A percentile compares a stretch with the other conserved stretches of the same genome.
Evolutionary conservation across 2,797 vertebrate species (phyloP).

Genomic region (Anas georgica): DNA sequence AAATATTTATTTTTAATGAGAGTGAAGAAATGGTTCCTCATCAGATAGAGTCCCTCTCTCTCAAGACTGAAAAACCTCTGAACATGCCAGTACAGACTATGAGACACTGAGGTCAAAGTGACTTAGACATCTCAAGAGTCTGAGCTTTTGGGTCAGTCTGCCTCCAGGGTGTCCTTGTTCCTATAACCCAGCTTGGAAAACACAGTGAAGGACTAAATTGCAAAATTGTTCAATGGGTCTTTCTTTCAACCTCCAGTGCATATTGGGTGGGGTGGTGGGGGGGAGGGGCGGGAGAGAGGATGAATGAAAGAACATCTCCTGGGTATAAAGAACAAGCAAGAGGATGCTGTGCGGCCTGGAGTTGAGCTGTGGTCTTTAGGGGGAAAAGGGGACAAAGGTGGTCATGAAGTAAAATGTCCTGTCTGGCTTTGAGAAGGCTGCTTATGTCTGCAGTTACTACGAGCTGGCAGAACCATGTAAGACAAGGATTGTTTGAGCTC

Average conservation of each 20-base stretch:
- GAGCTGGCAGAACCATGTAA: neutral
- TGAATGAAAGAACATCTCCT: neutral
- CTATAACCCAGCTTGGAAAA: neutral
- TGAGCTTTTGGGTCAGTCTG: neutral
- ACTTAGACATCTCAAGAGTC: neutral
- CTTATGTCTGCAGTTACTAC: neutral
- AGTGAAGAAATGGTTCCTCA: neutral
- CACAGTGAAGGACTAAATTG: neutral
- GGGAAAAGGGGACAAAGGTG: neutral
- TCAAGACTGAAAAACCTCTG: neutral
- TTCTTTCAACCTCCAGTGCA: neutral
- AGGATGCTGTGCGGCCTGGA: neutral
- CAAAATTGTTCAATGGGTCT: neutral
- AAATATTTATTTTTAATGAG: neutral
- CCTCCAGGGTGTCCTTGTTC: neutral
- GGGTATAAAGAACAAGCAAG: neutral
- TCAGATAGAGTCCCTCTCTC: neutral
- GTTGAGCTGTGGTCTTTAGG: neutral
- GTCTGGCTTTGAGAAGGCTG: neutral
- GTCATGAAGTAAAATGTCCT: neutral
- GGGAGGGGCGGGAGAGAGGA: neutral
- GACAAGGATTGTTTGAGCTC: neutral
- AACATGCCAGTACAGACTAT: neutral
- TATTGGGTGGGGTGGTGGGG: neutral
- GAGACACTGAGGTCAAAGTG: neutral